Evolutionary conservation across 2,797 vertebrate genomes (phyloP).

Genomic region (Erpetoichthys calabaricus): DNA sequence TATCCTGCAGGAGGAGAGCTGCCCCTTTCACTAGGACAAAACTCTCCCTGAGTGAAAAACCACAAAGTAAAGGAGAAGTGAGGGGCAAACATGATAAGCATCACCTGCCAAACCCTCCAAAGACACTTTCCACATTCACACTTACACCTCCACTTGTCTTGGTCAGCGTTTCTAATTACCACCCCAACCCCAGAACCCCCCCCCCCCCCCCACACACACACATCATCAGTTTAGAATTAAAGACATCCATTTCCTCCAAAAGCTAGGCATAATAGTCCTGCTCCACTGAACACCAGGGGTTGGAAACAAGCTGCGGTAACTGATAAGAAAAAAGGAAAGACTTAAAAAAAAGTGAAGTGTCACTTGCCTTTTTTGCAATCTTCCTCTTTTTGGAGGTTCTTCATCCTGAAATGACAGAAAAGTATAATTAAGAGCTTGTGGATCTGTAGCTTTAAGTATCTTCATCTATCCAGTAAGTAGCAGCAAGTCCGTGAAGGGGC

Average conservation of each 20-base stretch:
- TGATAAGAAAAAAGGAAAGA: neutral
- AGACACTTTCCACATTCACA: too few relatives aligned
- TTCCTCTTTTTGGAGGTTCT: conserved; percentile 36
- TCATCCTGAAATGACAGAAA: conserved; percentile 40
- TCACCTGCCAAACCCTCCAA: neutral
- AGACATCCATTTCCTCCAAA: neutral
- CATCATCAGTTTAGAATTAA: neutral
- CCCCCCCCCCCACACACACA: neutral
- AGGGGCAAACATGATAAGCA: neutral
- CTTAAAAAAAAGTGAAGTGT: too few relatives aligned
- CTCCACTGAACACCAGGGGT: too few relatives aligned
- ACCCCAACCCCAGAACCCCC: neutral
- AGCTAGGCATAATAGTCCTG: too few relatives aligned
- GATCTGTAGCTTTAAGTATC: too few relatives aligned
- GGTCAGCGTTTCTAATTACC: too few relatives aligned
- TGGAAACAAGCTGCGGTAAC: neutral
- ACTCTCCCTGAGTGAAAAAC: conserved; percentile 60
- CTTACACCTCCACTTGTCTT: too few relatives aligned
- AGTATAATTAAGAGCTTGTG: too few relatives aligned
- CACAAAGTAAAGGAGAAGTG: neutral
- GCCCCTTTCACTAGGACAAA: conserved; percentile 81
- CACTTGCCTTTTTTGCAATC: conserved; percentile 53
- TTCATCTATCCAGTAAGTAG: too few relatives aligned
- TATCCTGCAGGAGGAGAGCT: conserved; percentile 63
- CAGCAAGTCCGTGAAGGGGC: too few relatives aligned